These are phyloP conservation scores for Caerostris extrusa DNA, from an alignment of 1,140 invertebrate genomes.

Conservation along the genomic window DNA sequence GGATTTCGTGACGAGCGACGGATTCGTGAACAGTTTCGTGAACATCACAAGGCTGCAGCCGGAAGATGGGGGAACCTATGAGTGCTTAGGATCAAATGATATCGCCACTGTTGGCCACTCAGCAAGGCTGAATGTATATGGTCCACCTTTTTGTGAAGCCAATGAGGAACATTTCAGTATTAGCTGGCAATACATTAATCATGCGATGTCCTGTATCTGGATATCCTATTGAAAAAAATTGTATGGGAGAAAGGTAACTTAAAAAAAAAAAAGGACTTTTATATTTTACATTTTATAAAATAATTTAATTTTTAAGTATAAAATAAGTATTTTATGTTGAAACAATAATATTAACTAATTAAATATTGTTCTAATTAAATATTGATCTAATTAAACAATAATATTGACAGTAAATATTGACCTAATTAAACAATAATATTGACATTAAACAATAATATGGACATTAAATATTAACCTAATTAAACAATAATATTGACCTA, in stretches of 20 bases:
- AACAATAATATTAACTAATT: no score
- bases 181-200: conserved; percentile 81
- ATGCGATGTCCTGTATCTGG: conserved; percentile 80
- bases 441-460: no score
- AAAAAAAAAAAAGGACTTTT: no score
- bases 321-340: no score
- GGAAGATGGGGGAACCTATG: conserved; percentile 82
- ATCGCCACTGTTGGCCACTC: conserved; percentile 89
- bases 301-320: no score
- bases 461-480: no score
- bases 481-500: no score
- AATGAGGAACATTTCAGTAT: conserved; percentile 82
- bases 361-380: no score
- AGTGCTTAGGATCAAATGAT: conserved; percentile 83
- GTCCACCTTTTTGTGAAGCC: conserved; percentile 81
- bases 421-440: no score
- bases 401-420: no score
- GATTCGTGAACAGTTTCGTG: conserved; percentile 81
- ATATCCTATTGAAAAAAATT: conserved; percentile 80
- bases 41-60: conserved; percentile 82
- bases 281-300: no score
- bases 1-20: conserved; percentile 79
- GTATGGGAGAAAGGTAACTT: conserved; percentile 84
- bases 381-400: no score
- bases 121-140: conserved; percentile 91